Conservation (phyloP, 2,113 vertebrate species). For the Scortum barcoo region DNA sequence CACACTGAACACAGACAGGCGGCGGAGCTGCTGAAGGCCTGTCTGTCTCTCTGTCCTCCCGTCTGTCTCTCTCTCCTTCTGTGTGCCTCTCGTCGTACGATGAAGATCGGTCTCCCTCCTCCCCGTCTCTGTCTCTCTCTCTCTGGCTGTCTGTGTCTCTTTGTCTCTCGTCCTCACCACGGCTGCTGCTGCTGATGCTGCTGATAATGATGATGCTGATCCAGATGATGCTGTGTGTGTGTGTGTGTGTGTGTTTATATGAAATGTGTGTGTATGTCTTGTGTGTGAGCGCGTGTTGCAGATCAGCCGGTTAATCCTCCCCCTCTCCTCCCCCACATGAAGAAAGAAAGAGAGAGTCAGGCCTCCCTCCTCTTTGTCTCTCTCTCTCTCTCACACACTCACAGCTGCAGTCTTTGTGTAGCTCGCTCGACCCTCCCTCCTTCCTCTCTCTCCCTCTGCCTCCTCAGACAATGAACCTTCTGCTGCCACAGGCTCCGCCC, state of each 20-base stretch:
- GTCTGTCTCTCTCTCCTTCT: not conserved
- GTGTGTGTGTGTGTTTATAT: slow-evolving; percentile 5
- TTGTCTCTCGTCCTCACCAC: slow-evolving; percentile 30
- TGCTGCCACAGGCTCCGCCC: slow-evolving; percentile 71
- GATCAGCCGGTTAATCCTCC: slow-evolving; percentile 78
- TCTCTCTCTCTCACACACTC: slow-evolving; percentile 43
- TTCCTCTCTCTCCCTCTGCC: slow-evolving; percentile 19
- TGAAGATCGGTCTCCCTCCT: slow-evolving; percentile 8
- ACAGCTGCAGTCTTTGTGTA: slow-evolving; percentile 62
- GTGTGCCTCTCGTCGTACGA: not conserved
- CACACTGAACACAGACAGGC: slow-evolving; percentile 8
- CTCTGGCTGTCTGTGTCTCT: slow-evolving; percentile 25
- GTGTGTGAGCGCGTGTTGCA: slow-evolving; percentile 53
- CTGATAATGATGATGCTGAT: slow-evolving; percentile 19
- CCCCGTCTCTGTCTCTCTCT: not conserved
- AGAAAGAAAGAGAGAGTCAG: slow-evolving; percentile 66
- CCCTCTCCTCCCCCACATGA: slow-evolving; percentile 74
- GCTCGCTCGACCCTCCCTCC: slow-evolving; percentile 60
- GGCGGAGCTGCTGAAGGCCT: slow-evolving; percentile 42
- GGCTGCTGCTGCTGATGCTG: not conserved
- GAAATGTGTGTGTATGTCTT: slow-evolving; percentile 43
- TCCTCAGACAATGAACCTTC: slow-evolving; percentile 77
- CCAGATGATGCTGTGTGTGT: slow-evolving; percentile 34
- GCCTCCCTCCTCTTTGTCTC: slow-evolving; percentile 68
- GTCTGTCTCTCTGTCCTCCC: slow-evolving; percentile 24